phyloP scores from a whole-genome alignment of 2,797 vertebrate genomes.

The Balearica regulorum region DNA sequence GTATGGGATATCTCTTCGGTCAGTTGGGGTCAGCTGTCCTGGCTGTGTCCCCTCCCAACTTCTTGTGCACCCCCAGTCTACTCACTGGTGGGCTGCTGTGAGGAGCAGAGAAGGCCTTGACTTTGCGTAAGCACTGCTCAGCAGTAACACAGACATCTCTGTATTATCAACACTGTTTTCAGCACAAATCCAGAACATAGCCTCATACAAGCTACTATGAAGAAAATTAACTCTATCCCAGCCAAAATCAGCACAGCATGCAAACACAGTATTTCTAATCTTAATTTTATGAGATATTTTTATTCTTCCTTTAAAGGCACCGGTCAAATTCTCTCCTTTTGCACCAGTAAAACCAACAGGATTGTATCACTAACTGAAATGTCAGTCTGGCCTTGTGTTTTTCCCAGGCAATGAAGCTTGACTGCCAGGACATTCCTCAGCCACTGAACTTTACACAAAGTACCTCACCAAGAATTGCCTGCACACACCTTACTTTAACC shows the following conservation, averaged over 20 bases:
- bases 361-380: background rate
- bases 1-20: too few relatives aligned
- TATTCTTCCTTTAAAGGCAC: background rate
- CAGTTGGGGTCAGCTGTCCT: too few relatives aligned
- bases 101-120: too few relatives aligned
- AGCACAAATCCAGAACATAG: too few relatives aligned
- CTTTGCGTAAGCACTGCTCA: too few relatives aligned
- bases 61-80: too few relatives aligned
- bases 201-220: too few relatives aligned
- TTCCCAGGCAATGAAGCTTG: constrained; percentile 57
- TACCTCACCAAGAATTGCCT: background rate
- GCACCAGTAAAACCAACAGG: background rate
- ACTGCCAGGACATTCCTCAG: constrained; percentile 47
- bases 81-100: too few relatives aligned
- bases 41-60: too few relatives aligned
- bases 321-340: background rate
- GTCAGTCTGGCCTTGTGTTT: constrained; percentile 11
- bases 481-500: constrained; percentile 32
- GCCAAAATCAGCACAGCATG: background rate
- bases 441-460: constrained; percentile 6
- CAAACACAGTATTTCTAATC: background rate
- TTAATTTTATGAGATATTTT: constrained; percentile 4
- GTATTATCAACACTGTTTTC: too few relatives aligned
- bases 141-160: too few relatives aligned
- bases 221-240: too few relatives aligned